These are phyloP conservation scores for Todus mexicanus DNA, from an alignment of 2,797 vertebrate species.

Conservation along the genomic window DNA sequence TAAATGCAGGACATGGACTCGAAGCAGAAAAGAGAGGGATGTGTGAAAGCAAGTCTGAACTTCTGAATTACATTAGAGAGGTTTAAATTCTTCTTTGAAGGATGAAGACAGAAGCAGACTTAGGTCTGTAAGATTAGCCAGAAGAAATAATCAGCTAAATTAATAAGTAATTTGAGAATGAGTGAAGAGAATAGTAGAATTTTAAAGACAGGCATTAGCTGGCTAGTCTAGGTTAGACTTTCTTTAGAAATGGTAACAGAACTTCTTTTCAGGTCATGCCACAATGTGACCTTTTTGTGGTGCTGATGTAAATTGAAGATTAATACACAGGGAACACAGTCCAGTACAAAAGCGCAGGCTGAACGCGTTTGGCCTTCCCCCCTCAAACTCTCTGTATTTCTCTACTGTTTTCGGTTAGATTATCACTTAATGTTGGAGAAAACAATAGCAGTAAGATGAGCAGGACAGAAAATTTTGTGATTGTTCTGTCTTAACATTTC, in stretches of 20 bases:
- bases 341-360: background rate
- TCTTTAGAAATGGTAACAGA: conserved; percentile 2
- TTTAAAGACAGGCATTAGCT: conserved; percentile 8
- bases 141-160: conserved; percentile 59
- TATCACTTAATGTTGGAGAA: background rate
- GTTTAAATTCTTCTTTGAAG: conserved; percentile 59
- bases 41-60: conserved; percentile 42
- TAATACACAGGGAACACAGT: background rate
- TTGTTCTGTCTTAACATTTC: background rate
- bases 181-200: conserved; percentile 17
- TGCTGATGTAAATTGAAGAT: background rate
- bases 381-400: background rate
- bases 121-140: conserved; percentile 53
- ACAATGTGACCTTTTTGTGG: background rate
- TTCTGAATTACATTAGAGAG: conserved; percentile 55
- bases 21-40: conserved; percentile 40
- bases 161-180: conserved; percentile 53
- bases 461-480: background rate
- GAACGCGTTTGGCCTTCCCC: background rate
- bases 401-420: background rate
- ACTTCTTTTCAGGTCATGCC: background rate
- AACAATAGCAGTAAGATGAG: background rate
- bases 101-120: conserved; percentile 41
- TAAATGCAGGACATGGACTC: conserved; percentile 44
- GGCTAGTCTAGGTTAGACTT: background rate